These are phyloP conservation scores for Ariolimax columbianus DNA, from an alignment of 2,888 invertebrate species.

Conservation along the genomic window DNA sequence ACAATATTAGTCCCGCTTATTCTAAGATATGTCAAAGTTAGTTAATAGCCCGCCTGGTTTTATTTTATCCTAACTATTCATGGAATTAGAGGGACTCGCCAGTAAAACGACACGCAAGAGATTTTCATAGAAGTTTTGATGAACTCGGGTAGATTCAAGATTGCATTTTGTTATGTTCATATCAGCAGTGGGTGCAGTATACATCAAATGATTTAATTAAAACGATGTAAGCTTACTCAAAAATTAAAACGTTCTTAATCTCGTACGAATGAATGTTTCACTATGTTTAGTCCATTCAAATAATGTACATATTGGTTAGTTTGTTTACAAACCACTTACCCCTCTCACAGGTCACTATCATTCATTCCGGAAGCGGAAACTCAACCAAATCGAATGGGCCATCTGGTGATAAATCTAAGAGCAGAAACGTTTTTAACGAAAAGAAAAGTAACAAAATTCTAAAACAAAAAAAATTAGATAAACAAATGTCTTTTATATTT, in stretches of 20 bases:
- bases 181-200: neutral
- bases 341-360: constrained; percentile 36
- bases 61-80: too few relatives aligned
- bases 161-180: too few relatives aligned
- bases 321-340: constrained; percentile 21
- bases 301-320: neutral
- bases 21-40: too few relatives aligned
- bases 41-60: too few relatives aligned
- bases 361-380: constrained; percentile 42
- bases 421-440: neutral
- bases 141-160: too few relatives aligned
- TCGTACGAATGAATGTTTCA: neutral
- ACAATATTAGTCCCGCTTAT: too few relatives aligned
- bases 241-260: neutral
- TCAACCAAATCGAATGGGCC: neutral
- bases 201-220: neutral
- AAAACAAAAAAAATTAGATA: too few relatives aligned
- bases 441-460: too few relatives aligned
- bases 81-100: too few relatives aligned
- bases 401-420: constrained; percentile 20
- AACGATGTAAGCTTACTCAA: neutral
- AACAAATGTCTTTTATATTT: too few relatives aligned
- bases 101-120: too few relatives aligned
- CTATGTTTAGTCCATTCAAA: neutral
- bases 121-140: too few relatives aligned